phyloP scores from a whole-genome alignment of 64 coral and sea anemone genomes.

The Pachyseris speciosa region DNA sequence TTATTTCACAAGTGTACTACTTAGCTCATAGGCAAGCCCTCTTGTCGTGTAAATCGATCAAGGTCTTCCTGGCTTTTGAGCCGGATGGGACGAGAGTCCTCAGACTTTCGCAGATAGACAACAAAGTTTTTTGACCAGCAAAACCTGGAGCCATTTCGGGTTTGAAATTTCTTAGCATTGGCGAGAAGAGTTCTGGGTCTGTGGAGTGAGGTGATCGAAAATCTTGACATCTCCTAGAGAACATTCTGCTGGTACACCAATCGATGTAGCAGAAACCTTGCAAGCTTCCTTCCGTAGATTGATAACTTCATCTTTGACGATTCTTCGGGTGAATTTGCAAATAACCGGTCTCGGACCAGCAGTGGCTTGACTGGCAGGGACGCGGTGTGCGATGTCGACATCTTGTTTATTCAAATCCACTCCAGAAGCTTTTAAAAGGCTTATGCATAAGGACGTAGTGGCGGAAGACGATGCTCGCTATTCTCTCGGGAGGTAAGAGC shows the following conservation, averaged over 20 bases:
- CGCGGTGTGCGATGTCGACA: background rate
- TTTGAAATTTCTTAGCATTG: slow-evolving; percentile 20
- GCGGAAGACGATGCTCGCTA: background rate
- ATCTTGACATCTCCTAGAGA: background rate
- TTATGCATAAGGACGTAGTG: background rate
- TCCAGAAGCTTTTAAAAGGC: background rate
- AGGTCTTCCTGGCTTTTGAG: background rate
- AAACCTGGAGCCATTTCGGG: background rate
- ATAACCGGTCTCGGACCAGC: background rate
- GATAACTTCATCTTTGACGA: background rate
- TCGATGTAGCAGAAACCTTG: too few relatives aligned
- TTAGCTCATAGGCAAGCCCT: too few relatives aligned
- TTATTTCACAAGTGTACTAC: too few relatives aligned
- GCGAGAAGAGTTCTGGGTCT: background rate
- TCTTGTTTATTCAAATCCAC: background rate
- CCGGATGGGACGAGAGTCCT: background rate
- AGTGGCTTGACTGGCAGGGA: background rate
- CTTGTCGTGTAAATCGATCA: too few relatives aligned
- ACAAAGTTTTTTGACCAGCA: slow-evolving; percentile 26
- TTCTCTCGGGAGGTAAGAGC: too few relatives aligned
- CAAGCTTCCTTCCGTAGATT: background rate
- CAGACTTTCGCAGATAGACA: background rate
- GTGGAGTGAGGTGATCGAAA: slow-evolving; percentile 1
- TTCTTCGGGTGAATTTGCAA: background rate
- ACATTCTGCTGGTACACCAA: background rate